Percentiles rank a stretch among this genome's conserved stretches.
Evolutionary conservation across 1,140 invertebrate genomes (phyloP).

Genomic region (Leptoteleia sp.): DNA sequence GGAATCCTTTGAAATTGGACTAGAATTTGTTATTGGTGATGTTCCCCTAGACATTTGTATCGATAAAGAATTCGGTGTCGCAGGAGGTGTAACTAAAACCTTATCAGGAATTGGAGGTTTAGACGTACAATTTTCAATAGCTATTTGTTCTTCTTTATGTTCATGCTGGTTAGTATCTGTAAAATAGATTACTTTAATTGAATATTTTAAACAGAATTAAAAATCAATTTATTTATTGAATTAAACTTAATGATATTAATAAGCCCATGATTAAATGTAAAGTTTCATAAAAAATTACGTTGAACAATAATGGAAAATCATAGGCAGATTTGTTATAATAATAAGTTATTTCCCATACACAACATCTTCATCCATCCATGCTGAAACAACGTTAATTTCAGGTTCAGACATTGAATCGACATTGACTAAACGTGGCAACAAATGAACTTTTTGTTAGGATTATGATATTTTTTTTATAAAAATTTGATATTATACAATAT

Average conservation of each 20-base stretch:
- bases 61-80: conserved; percentile 16
- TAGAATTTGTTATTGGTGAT: conserved; percentile 43
- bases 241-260: not conserved
- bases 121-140: conserved; percentile 10
- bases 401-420: too few relatives aligned
- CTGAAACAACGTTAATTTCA: too few relatives aligned
- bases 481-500: too few relatives aligned
- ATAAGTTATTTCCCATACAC: too few relatives aligned
- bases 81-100: not conserved
- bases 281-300: too few relatives aligned
- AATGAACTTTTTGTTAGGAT: too few relatives aligned
- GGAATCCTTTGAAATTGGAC: conserved; percentile 6
- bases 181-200: not conserved
- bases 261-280: not conserved
- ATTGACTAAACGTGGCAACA: too few relatives aligned
- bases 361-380: too few relatives aligned
- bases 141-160: conserved; percentile 36
- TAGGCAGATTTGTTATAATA: not conserved
- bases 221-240: not conserved
- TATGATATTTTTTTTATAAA: too few relatives aligned
- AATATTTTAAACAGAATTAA: not conserved
- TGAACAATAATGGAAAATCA: too few relatives aligned
- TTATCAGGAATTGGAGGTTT: conserved; percentile 16
- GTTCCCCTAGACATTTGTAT: conserved; percentile 52
- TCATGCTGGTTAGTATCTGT: conserved; percentile 38